phyloP scores from a whole-genome alignment of 2,888 invertebrate genomes.

The Dione vanillae region DNA sequence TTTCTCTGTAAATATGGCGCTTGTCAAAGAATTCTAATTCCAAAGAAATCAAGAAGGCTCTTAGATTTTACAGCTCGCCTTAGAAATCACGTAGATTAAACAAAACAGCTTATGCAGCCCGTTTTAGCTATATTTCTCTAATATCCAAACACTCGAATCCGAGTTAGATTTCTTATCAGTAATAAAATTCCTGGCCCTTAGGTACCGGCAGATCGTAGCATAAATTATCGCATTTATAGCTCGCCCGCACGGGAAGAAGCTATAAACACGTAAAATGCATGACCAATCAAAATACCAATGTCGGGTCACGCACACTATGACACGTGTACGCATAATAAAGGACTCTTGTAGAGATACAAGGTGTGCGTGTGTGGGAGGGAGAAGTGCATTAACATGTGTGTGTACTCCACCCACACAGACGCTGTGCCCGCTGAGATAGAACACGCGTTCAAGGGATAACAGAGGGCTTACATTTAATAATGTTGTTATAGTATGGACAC shows the following conservation, averaged over 20 bases:
- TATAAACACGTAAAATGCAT: constrained; percentile 84
- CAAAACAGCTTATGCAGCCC: too few species aligned
- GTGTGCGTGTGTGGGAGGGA: constrained; percentile 34
- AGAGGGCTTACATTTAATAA: constrained; percentile 78
- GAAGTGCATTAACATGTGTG: constrained; percentile 46
- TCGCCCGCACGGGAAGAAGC: constrained; percentile 70
- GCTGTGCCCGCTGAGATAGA: constrained; percentile 73
- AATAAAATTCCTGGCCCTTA: constrained; percentile 54
- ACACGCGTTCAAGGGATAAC: constrained; percentile 82
- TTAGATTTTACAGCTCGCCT: background rate
- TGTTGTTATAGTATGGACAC: constrained; percentile 60
- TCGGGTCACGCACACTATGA: constrained; percentile 68
- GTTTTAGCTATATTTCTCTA: constrained; percentile 31
- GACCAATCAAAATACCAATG: constrained; percentile 85
- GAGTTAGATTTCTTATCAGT: constrained; percentile 48
- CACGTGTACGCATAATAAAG: constrained; percentile 29
- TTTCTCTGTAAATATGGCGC: constrained; percentile 3
- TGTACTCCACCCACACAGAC: constrained; percentile 64
- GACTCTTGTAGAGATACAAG: constrained; percentile 33
- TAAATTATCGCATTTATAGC: constrained; percentile 79
- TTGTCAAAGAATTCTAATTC: too few species aligned
- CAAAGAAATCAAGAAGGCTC: background rate
- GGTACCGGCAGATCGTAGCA: constrained; percentile 57
- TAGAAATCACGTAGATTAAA: constrained; percentile 27
- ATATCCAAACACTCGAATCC: constrained; percentile 35